Evolutionary conservation across 1,140 invertebrate species (phyloP).

Genomic region (Cotesia glomerata): DNA sequence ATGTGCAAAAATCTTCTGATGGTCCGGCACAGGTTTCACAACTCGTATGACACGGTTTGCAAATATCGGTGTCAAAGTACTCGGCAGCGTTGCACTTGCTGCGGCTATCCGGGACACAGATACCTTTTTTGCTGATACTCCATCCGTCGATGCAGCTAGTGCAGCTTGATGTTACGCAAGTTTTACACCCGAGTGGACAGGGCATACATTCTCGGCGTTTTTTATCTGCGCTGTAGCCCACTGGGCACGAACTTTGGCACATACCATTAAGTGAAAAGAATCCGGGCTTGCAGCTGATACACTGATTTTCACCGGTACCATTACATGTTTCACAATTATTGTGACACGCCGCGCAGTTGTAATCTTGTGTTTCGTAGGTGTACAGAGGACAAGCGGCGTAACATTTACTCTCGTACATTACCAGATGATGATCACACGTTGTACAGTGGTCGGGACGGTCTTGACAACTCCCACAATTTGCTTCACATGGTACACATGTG

Average conservation of each 20-base stretch:
- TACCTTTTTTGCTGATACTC: constrained; percentile 74
- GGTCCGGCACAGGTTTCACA: constrained; percentile 77
- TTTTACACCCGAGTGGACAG: constrained; percentile 76
- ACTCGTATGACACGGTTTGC: constrained; percentile 72
- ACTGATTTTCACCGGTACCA: constrained; percentile 77
- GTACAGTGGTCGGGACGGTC: constrained; percentile 81
- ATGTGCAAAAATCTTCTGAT: constrained; percentile 72
- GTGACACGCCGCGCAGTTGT: constrained; percentile 80
- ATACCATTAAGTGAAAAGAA: constrained; percentile 70
- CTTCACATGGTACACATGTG: constrained; percentile 79
- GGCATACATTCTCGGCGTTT: constrained; percentile 76
- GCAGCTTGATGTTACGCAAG: constrained; percentile 73
- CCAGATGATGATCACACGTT: constrained; percentile 82
- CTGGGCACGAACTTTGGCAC: constrained; percentile 69
- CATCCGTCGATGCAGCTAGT: constrained; percentile 73
- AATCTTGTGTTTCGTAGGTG: constrained; percentile 83
- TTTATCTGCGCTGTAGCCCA: constrained; percentile 75
- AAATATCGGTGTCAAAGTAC: constrained; percentile 73
- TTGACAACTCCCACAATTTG: constrained; percentile 82
- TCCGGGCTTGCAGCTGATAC: constrained; percentile 77
- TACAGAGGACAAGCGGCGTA: constrained; percentile 79
- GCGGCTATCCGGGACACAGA: constrained; percentile 72
- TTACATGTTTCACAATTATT: constrained; percentile 81
- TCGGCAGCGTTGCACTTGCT: constrained; percentile 72
- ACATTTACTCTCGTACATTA: constrained; percentile 81